These are phyloP conservation scores for Meloidogyne hapla DNA, from an alignment of 1,140 invertebrate genomes.

Conservation along the genomic window DNA sequence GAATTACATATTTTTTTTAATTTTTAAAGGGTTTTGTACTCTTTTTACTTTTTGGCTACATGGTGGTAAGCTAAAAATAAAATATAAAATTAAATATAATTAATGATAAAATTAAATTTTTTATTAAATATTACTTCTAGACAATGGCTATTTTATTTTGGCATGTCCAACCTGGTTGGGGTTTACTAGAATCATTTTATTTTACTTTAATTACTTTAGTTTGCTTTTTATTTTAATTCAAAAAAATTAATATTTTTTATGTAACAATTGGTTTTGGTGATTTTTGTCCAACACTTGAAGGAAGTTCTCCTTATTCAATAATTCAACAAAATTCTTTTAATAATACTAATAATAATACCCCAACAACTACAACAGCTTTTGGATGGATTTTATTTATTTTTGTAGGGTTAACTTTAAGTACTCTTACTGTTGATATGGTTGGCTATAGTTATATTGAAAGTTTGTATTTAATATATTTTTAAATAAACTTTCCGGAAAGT, in stretches of 20 bases:
- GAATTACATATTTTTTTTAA: not conserved
- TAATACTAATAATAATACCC: not conserved
- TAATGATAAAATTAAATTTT: no score
- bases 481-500: not conserved
- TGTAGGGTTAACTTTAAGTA: slow-evolving; percentile 46
- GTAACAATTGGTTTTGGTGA: slow-evolving; percentile 54
- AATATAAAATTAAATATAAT: not conserved
- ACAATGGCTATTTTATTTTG: slow-evolving; percentile 39
- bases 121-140: not conserved
- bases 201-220: slow-evolving; percentile 53
- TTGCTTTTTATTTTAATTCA: not conserved
- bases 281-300: slow-evolving; percentile 41
- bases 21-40: slow-evolving; percentile 43
- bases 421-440: slow-evolving; percentile 48
- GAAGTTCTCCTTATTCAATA: not conserved
- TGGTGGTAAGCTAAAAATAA: slow-evolving; percentile 17
- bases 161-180: slow-evolving; percentile 36
- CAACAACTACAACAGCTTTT: slow-evolving; percentile 40
- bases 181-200: slow-evolving; percentile 50
- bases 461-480: not conserved
- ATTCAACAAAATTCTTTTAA: not conserved
- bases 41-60: slow-evolving; percentile 41
- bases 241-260: slow-evolving; percentile 25
- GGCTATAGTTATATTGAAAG: slow-evolving; percentile 40
- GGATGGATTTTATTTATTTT: slow-evolving; percentile 54